Evolutionary conservation across 2,113 vertebrate species (phyloP).

Genomic region (Panthera uncia): DNA sequence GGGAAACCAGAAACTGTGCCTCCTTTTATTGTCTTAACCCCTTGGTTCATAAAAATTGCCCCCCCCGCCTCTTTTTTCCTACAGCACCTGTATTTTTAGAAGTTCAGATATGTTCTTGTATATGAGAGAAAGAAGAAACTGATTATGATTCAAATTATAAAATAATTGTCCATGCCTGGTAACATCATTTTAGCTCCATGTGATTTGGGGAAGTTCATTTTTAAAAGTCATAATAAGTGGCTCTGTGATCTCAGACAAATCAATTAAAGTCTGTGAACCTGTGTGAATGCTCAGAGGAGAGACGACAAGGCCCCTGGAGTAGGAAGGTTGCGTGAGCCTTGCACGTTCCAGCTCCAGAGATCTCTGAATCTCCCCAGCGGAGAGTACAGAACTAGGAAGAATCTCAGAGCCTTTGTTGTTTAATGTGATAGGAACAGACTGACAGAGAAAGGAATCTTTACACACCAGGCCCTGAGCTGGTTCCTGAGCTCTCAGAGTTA

Average conservation of each 20-base stretch:
- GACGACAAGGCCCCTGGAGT: neutral
- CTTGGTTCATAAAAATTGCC: constrained; percentile 60
- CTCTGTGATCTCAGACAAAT: neutral
- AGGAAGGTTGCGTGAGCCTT: neutral
- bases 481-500: neutral
- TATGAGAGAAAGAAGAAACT: neutral
- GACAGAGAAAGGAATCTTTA: neutral
- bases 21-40: constrained; percentile 61
- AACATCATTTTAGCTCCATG: neutral
- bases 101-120: neutral
- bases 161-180: neutral
- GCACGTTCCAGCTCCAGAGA: neutral
- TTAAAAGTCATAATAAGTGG: neutral
- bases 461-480: neutral
- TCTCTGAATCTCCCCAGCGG: neutral
- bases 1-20: constrained; percentile 51
- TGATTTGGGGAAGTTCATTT: neutral
- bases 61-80: neutral
- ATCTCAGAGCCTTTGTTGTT: neutral
- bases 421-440: neutral
- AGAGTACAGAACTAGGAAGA: neutral
- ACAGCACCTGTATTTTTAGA: neutral
- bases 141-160: neutral
- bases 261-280: neutral
- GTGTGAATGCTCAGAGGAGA: neutral